Evolutionary conservation across 2,888 invertebrate species (phyloP).

Genomic region (Ophraella communa): DNA sequence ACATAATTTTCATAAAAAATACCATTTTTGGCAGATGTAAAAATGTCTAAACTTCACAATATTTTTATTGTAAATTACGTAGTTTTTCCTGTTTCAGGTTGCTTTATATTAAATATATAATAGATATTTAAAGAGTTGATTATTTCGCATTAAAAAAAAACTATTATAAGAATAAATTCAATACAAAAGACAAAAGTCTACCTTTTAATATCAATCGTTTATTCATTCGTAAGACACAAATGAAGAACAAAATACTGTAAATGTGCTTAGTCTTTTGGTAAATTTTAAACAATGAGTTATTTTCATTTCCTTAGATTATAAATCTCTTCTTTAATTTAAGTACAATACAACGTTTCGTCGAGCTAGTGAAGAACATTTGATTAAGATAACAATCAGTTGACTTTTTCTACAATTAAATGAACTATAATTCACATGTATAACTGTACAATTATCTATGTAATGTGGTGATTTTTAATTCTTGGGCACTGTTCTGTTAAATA

Average conservation of each 20-base stretch:
- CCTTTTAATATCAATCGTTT: too few relatives aligned
- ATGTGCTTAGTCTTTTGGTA: neutral
- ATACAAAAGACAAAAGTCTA: neutral
- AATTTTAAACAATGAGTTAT: neutral
- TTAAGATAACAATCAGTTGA: constrained; percentile 34
- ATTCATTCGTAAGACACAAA: too few relatives aligned
- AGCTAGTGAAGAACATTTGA: constrained; percentile 31
- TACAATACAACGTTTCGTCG: constrained; percentile 18
- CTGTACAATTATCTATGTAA: constrained; percentile 12
- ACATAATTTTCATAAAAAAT: too few relatives aligned
- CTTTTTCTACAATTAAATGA: constrained; percentile 34
- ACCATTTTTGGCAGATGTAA: too few relatives aligned
- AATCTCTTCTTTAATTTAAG: constrained; percentile 18
- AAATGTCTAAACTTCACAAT: too few relatives aligned
- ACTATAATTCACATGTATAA: constrained; percentile 31
- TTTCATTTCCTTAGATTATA: neutral
- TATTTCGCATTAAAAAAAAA: too few relatives aligned
- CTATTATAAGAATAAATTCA: too few relatives aligned
- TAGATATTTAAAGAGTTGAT: too few relatives aligned
- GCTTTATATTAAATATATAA: too few relatives aligned
- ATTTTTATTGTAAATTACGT: too few relatives aligned
- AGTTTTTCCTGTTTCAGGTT: too few relatives aligned
- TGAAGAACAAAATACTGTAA: too few relatives aligned
- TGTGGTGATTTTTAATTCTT: neutral
- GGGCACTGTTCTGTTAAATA: neutral